Evolutionary conservation across 2,113 vertebrate genomes (phyloP).

Genomic region (Mungos mungo): DNA sequence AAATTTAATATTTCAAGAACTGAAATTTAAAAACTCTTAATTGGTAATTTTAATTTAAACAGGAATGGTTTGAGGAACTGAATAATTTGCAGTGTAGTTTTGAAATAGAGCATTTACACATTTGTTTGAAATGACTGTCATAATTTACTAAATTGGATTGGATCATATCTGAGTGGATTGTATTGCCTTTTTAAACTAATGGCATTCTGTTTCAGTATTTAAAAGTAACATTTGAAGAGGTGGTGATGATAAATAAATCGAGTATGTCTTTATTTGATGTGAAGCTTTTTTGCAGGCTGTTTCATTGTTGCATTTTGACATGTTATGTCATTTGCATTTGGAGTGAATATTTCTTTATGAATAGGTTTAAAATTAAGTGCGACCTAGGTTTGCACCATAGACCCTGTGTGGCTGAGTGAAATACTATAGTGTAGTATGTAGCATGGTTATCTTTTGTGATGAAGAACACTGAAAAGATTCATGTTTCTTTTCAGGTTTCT

Average conservation of each 20-base stretch:
- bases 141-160: conserved; percentile 13
- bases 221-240: conserved; percentile 43
- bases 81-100: conserved; percentile 20
- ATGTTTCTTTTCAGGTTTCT: conserved; percentile 63
- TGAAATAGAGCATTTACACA: neutral
- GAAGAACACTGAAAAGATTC: conserved; percentile 26
- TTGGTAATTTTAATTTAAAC: conserved; percentile 44
- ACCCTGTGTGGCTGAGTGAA: neutral
- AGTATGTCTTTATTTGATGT: conserved; percentile 7
- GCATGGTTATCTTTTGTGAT: neutral
- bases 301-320: conserved; percentile 57
- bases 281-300: conserved; percentile 39
- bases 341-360: conserved; percentile 50
- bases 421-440: neutral
- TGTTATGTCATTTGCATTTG: conserved; percentile 35
- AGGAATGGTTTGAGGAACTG: neutral
- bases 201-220: conserved; percentile 28
- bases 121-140: conserved; percentile 40
- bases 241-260: conserved; percentile 22
- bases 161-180: conserved; percentile 19
- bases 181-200: conserved; percentile 48
- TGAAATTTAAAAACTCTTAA: conserved; percentile 10
- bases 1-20: conserved; percentile 42
- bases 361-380: conserved; percentile 48
- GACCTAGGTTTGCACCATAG: neutral